These are phyloP conservation scores for Enteromius trimaculatus DNA, from an alignment of 2,797 vertebrate species.

Conservation along the genomic window DNA sequence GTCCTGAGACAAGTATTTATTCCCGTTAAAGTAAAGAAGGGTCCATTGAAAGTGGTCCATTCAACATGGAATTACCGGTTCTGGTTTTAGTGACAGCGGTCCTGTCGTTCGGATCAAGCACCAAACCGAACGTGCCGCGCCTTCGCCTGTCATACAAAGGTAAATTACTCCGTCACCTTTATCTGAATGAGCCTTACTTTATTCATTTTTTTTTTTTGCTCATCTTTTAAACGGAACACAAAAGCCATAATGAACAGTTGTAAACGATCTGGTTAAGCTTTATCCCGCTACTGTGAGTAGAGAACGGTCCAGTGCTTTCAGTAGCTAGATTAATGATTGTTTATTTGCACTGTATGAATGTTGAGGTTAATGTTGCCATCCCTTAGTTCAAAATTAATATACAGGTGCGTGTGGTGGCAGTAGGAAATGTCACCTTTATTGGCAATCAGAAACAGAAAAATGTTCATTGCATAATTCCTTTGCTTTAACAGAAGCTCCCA, in stretches of 20 bases:
- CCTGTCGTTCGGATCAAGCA: slow-evolving; percentile 59
- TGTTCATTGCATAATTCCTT: too few species aligned
- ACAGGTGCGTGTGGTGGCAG: slow-evolving; percentile 3
- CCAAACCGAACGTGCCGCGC: slow-evolving; percentile 76
- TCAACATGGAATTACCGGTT: slow-evolving; percentile 70
- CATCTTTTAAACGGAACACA: background rate
- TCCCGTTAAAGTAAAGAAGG: background rate
- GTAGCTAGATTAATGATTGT: slow-evolving; percentile 2
- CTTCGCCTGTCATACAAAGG: slow-evolving; percentile 81
- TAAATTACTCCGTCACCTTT: slow-evolving; percentile 54
- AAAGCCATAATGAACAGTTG: background rate
- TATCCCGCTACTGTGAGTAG: background rate
- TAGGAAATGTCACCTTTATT: background rate
- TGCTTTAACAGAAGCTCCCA: background rate
- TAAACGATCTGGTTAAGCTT: background rate
- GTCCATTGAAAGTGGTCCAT: slow-evolving; percentile 23
- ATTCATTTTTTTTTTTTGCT: background rate
- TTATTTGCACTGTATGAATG: slow-evolving; percentile 12
- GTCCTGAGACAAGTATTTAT: background rate
- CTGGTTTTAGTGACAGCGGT: slow-evolving; percentile 65
- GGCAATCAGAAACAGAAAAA: background rate
- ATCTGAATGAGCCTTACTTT: slow-evolving; percentile 2
- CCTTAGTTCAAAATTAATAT: background rate
- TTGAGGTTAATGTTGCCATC: slow-evolving; percentile 6
- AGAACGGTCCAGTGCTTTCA: slow-evolving; percentile 1